phyloP scores from a whole-genome alignment of 2,113 vertebrate species.

The Hippocampus zosterae region DNA sequence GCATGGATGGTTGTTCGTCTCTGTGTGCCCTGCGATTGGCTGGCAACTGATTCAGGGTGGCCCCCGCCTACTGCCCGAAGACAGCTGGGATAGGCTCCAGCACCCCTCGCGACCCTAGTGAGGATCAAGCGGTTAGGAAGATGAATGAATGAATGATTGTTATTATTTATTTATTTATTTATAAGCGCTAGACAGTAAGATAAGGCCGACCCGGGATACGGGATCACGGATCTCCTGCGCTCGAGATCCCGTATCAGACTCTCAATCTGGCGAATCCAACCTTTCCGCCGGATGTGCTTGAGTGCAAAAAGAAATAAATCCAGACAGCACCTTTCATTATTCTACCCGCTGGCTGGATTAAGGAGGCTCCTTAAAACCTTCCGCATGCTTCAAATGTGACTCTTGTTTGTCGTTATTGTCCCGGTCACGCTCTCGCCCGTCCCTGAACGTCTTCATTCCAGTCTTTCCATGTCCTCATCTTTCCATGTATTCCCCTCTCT shows the following conservation, averaged over 20 bases:
- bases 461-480: constrained; percentile 36
- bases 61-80: too few relatives aligned
- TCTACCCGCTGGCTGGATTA: background rate
- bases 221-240: too few relatives aligned
- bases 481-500: constrained; percentile 17
- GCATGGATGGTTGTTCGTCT: too few relatives aligned
- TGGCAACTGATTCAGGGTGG: too few relatives aligned
- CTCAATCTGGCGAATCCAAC: constrained; percentile 19
- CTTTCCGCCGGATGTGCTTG: constrained; percentile 22
- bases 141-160: too few relatives aligned
- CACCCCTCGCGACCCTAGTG: too few relatives aligned
- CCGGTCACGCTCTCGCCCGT: constrained; percentile 8
- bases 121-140: too few relatives aligned
- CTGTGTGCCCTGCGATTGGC: too few relatives aligned
- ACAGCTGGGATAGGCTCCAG: too few relatives aligned
- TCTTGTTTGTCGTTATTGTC: constrained; percentile 1
- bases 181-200: constrained; percentile 56
- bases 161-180: too few relatives aligned
- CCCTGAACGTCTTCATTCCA: constrained; percentile 1
- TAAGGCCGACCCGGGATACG: background rate
- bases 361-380: background rate
- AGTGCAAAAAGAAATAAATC: constrained; percentile 62
- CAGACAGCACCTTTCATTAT: constrained; percentile 6
- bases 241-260: background rate
- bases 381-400: background rate